Conservation (phyloP, 1,140 invertebrate species). For the Rhopalosiphum padi region DNA sequence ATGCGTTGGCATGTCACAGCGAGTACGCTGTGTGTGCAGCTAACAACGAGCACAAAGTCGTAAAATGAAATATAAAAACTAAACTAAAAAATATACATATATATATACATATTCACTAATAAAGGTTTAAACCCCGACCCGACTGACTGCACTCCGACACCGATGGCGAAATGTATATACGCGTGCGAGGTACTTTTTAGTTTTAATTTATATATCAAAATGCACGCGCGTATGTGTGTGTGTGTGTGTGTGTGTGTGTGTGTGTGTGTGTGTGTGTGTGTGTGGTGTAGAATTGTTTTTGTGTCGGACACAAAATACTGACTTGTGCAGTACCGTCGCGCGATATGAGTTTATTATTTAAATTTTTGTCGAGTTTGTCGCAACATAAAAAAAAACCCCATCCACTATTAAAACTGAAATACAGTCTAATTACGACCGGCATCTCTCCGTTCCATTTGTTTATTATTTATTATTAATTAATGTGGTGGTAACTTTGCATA, state of each 20-base stretch:
- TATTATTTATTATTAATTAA: neutral
- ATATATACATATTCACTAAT: neutral
- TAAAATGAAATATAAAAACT: neutral
- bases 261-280: no score
- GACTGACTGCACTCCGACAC: neutral
- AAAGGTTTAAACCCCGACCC: neutral
- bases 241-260: neutral
- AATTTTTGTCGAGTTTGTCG: constrained; percentile 17
- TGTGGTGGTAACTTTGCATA: neutral
- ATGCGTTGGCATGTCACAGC: neutral
- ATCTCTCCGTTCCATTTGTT: neutral
- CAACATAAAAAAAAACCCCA: neutral
- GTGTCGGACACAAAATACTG: neutral
- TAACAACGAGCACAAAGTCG: neutral
- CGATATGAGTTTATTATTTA: constrained; percentile 14
- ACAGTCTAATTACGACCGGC: neutral
- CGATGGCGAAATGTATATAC: neutral
- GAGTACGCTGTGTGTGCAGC: neutral
- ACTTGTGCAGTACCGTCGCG: neutral
- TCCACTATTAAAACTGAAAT: neutral
- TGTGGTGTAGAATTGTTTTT: constrained; percentile 32
- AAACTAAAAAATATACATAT: neutral
- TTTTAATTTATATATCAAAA: constrained; percentile 27
- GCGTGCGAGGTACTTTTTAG: neutral
- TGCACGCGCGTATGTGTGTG: no score